phyloP scores from a whole-genome alignment of 2,888 invertebrate species.

The Calliopum simillimum region DNA sequence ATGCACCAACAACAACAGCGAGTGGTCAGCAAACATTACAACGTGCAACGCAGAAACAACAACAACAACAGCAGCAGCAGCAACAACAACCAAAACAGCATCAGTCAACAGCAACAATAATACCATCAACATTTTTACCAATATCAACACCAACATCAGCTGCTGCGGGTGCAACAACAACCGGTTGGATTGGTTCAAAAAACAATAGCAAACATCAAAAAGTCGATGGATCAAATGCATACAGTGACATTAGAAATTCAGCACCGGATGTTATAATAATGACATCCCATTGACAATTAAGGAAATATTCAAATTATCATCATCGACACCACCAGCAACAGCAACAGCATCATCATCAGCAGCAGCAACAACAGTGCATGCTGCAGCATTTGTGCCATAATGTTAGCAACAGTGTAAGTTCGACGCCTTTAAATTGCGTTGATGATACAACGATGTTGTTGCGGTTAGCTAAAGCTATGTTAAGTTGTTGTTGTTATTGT shows the following conservation, averaged over 20 bases:
- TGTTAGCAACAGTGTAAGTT: background rate
- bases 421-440: background rate
- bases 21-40: slow-evolving; percentile 29
- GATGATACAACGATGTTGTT: background rate
- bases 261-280: slow-evolving; percentile 91
- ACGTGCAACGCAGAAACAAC: slow-evolving; percentile 46
- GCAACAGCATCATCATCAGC: slow-evolving; percentile 13
- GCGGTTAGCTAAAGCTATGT: background rate
- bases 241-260: slow-evolving; percentile 88
- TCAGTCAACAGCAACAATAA: slow-evolving; percentile 46
- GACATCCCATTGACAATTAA: slow-evolving; percentile 77
- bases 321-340: slow-evolving; percentile 7
- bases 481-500: background rate
- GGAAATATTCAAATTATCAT: slow-evolving; percentile 48
- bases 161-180: slow-evolving; percentile 24
- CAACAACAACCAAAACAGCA: slow-evolving; percentile 43
- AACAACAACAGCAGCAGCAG: slow-evolving; percentile 41
- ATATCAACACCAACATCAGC: slow-evolving; percentile 33
- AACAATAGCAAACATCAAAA: slow-evolving; percentile 49
- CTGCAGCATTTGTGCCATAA: slow-evolving; percentile 18
- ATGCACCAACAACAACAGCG: slow-evolving; percentile 44
- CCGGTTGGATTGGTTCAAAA: slow-evolving; percentile 36
- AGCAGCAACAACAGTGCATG: slow-evolving; percentile 2
- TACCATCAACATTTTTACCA: slow-evolving; percentile 45
- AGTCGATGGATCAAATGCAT: slow-evolving; percentile 71